Evolutionary conservation across 2,797 vertebrate species (phyloP).

Genomic region (Eulemur mongoz): DNA sequence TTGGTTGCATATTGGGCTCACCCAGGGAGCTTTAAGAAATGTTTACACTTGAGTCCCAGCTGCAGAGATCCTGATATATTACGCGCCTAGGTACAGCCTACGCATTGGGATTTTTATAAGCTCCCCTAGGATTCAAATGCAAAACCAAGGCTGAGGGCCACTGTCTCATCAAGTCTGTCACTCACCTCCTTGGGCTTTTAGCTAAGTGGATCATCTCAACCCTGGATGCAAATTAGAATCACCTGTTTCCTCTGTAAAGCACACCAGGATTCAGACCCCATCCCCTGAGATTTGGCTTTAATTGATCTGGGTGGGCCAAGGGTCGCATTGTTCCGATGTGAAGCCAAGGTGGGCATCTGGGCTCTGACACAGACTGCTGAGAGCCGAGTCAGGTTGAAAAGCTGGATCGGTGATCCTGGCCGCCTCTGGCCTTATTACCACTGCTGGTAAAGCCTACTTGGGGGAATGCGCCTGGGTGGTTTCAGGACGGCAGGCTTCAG

Average conservation of each 20-base stretch:
- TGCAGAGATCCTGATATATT: not conserved
- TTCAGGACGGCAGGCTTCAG: not conserved
- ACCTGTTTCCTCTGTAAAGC: not conserved
- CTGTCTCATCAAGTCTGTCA: not conserved
- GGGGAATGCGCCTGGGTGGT: not conserved
- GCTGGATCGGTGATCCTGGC: not conserved
- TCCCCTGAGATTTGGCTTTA: not conserved
- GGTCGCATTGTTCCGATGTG: not conserved
- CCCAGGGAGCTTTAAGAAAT: not conserved
- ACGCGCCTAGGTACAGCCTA: not conserved
- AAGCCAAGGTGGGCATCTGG: no score
- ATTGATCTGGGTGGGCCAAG: not conserved
- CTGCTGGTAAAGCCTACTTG: not conserved
- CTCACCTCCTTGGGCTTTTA: not conserved
- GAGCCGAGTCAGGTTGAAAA: not conserved
- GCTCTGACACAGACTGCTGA: not conserved
- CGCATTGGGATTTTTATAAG: not conserved
- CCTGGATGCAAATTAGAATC: not conserved
- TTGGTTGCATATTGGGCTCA: not conserved
- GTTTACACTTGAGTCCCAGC: not conserved
- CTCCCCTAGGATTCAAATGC: not conserved
- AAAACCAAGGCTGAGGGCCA: not conserved
- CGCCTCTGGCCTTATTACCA: not conserved
- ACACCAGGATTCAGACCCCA: not conserved
- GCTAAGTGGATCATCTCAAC: not conserved